These are phyloP conservation scores for Bovichtus diacanthus DNA, from an alignment of 2,797 vertebrate genomes.

Conservation along the genomic window DNA sequence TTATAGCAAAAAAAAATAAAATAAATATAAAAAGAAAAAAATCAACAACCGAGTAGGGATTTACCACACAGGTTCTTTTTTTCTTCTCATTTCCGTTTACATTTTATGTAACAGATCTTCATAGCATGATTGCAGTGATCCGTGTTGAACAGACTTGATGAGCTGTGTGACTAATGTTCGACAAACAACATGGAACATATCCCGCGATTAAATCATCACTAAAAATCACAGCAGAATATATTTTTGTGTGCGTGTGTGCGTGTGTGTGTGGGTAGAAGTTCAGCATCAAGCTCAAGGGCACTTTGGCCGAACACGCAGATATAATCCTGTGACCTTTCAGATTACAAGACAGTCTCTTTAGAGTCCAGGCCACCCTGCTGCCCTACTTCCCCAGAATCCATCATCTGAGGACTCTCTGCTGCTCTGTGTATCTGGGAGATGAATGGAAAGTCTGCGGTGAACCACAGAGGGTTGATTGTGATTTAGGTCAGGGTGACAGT, in stretches of 20 bases:
- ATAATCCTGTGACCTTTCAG: slow-evolving; percentile 61
- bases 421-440: slow-evolving; percentile 42
- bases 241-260: neutral
- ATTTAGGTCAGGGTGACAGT: slow-evolving; percentile 38
- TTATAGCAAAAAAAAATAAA: slow-evolving; percentile 54
- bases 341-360: slow-evolving; percentile 20
- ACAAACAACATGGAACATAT: slow-evolving; percentile 28
- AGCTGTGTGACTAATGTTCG: slow-evolving; percentile 24
- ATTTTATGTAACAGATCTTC: slow-evolving; percentile 53
- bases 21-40: too few species aligned
- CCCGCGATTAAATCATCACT: slow-evolving; percentile 8
- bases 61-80: slow-evolving; percentile 45
- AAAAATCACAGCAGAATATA: neutral
- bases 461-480: slow-evolving; percentile 39
- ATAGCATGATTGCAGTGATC: neutral
- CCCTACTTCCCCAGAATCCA: slow-evolving; percentile 45
- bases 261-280: neutral
- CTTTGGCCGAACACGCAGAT: slow-evolving; percentile 8
- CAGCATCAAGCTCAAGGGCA: slow-evolving; percentile 23
- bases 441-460: slow-evolving; percentile 51
- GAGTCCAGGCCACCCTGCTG: slow-evolving; percentile 53
- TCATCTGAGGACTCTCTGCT: slow-evolving; percentile 26
- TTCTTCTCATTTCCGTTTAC: slow-evolving; percentile 19
- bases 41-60: slow-evolving; percentile 62
- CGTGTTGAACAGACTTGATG: slow-evolving; percentile 8